Conservation (phyloP, 2,797 vertebrate genomes). For the Brotula barbata region DNA sequence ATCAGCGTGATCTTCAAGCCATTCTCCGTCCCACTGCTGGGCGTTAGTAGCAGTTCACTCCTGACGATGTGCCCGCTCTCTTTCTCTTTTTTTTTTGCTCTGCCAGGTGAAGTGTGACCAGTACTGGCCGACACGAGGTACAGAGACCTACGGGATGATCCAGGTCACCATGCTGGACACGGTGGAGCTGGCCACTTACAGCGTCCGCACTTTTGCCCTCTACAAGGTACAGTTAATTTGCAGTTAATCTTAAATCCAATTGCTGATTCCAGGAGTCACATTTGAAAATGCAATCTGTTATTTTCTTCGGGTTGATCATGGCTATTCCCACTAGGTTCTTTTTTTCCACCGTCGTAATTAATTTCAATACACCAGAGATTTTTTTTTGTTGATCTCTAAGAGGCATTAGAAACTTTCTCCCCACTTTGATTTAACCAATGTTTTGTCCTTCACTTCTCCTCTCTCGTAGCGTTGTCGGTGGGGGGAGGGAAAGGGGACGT, state of each 20-base stretch:
- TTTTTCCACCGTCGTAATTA: conserved; percentile 51
- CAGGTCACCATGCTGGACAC: conserved; percentile 94
- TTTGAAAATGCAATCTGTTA: conserved; percentile 48
- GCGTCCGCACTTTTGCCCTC: conserved; percentile 91
- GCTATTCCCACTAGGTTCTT: conserved; percentile 34
- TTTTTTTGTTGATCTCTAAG: conserved; percentile 46
- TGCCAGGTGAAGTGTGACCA: conserved; percentile 94
- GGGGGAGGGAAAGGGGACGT: background rate
- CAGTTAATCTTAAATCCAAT: conserved; percentile 25
- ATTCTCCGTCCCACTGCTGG: conserved; percentile 30
- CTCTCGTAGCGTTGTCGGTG: background rate
- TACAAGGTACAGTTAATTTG: conserved; percentile 84
- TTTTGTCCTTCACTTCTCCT: conserved; percentile 49
- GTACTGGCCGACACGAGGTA: conserved; percentile 88
- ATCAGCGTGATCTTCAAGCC: conserved; percentile 62
- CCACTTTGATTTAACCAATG: conserved; percentile 44
- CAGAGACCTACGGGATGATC: conserved; percentile 88
- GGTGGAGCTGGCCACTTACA: conserved; percentile 92
- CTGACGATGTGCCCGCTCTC: conserved; percentile 54
- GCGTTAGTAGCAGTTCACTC: conserved; percentile 37
- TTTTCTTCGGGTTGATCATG: conserved; percentile 51
- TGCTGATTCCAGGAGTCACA: conserved; percentile 30
- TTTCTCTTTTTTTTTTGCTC: conserved; percentile 29
- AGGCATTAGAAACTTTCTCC: conserved; percentile 30
- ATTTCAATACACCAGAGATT: conserved; percentile 48